Evolutionary conservation across 1,140 invertebrate genomes (phyloP).

Genomic region (Nasonia longicornis): DNA sequence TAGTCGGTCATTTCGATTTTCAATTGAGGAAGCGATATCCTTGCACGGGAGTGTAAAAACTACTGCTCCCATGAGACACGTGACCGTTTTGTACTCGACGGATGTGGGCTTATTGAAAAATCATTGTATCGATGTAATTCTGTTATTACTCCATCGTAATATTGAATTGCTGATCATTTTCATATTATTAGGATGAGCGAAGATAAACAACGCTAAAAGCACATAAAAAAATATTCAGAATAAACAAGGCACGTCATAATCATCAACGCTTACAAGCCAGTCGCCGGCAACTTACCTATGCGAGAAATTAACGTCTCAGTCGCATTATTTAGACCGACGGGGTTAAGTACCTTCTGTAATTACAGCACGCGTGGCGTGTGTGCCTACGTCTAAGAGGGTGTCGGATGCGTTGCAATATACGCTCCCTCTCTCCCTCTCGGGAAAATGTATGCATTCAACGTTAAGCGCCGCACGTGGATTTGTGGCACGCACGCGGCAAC

Average conservation of each 20-base stretch:
- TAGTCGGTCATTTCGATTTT: constrained; percentile 28
- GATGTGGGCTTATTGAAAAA: neutral
- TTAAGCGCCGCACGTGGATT: constrained; percentile 35
- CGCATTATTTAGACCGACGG: constrained; percentile 29
- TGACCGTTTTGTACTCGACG: neutral
- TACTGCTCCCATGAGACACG: neutral
- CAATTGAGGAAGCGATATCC: constrained; percentile 22
- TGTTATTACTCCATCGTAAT: no score
- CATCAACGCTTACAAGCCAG: neutral
- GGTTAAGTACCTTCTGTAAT: constrained; percentile 46
- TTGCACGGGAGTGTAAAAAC: neutral
- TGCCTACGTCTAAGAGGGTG: constrained; percentile 4
- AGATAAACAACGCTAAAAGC: no score
- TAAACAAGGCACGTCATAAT: neutral
- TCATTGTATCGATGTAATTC: no score
- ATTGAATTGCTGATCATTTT: no score
- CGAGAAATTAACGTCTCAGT: constrained; percentile 30
- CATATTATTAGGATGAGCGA: no score
- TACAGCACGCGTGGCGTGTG: constrained; percentile 36
- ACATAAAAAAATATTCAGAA: neutral
- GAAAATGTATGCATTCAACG: constrained; percentile 22
- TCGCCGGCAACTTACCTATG: constrained; percentile 3
- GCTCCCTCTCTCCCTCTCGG: neutral
- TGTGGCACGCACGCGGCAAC: constrained; percentile 36
- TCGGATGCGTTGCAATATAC: constrained; percentile 23